A percentile compares a stretch with the other conserved stretches of the same genome.
Conservation (phyloP, 2,797 vertebrate species). For the Phoebastria nigripes region DNA sequence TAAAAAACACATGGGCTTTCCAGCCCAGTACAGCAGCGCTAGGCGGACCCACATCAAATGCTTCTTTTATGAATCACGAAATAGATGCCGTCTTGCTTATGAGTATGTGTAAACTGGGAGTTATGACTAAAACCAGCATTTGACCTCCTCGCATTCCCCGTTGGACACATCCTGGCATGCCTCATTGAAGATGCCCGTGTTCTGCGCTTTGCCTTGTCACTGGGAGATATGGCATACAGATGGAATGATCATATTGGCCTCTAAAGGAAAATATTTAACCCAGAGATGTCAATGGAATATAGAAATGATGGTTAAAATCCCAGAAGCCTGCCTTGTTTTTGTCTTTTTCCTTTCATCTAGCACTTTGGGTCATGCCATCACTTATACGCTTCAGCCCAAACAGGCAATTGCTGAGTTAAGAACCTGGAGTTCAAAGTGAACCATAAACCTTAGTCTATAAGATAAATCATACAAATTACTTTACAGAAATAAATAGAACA, state of each 20-base stretch:
- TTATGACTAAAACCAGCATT: neutral
- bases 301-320: slow-evolving; percentile 66
- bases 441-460: slow-evolving; percentile 70
- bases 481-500: slow-evolving; percentile 75
- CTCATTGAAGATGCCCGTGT: neutral
- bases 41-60: neutral
- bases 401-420: slow-evolving; percentile 72
- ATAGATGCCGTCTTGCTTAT: neutral
- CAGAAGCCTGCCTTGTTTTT: slow-evolving; percentile 69
- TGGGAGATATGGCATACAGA: slow-evolving; percentile 27
- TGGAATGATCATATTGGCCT: slow-evolving; percentile 47
- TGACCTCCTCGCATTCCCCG: neutral
- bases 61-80: neutral
- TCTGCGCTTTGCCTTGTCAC: neutral
- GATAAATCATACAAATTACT: slow-evolving; percentile 78
- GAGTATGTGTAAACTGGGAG: neutral
- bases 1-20: neutral
- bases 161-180: neutral
- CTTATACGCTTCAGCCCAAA: slow-evolving; percentile 68
- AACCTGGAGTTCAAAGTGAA: slow-evolving; percentile 76
- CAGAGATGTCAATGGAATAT: slow-evolving; percentile 63
- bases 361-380: slow-evolving; percentile 71
- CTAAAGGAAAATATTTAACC: slow-evolving; percentile 68
- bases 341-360: slow-evolving; percentile 71
- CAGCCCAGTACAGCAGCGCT: neutral